Conservation (phyloP, 1,140 invertebrate genomes). For the Cotesia vestalis region DNA sequence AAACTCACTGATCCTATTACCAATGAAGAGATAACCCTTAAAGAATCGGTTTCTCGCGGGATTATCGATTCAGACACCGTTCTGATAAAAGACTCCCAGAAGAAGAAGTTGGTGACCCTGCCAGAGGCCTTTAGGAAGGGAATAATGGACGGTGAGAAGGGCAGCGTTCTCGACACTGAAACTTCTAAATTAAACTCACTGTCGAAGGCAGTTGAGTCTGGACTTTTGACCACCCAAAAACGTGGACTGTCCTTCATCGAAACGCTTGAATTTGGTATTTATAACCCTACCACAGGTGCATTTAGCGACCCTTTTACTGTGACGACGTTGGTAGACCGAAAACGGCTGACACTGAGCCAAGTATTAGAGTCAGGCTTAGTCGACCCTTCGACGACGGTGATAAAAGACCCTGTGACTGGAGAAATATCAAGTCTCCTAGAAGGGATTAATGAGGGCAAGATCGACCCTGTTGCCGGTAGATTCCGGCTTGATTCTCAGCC, state of each 20-base stretch:
- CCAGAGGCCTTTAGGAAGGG: slow-evolving; percentile 87
- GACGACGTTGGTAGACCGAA: slow-evolving; percentile 73
- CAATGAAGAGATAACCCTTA: slow-evolving; percentile 77
- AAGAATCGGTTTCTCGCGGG: slow-evolving; percentile 84
- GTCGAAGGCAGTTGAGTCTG: slow-evolving; percentile 77
- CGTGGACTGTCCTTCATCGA: slow-evolving; percentile 83
- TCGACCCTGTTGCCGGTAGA: slow-evolving; percentile 79
- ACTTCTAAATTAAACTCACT: slow-evolving; percentile 83
- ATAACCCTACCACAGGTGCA: slow-evolving; percentile 80
- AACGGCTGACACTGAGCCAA: slow-evolving; percentile 78
- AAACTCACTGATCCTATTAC: slow-evolving; percentile 79
- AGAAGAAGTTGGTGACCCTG: slow-evolving; percentile 82
- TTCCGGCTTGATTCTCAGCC: slow-evolving; percentile 73
- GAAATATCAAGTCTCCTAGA: slow-evolving; percentile 79
- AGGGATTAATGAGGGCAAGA: slow-evolving; percentile 78
- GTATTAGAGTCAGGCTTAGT: slow-evolving; percentile 81
- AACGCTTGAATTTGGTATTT: slow-evolving; percentile 82
- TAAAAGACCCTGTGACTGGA: slow-evolving; percentile 81
- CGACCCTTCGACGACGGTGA: slow-evolving; percentile 84
- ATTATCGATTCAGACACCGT: slow-evolving; percentile 88
- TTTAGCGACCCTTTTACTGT: slow-evolving; percentile 83
- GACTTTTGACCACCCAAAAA: slow-evolving; percentile 79
- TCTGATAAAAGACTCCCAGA: slow-evolving; percentile 85
- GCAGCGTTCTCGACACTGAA: slow-evolving; percentile 82
- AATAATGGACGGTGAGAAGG: slow-evolving; percentile 86